Evolutionary conservation across 2,113 vertebrate genomes (phyloP), one percentile per base, ranked within the genome.

Genomic region (Hippocampus abdominalis): DNA sequence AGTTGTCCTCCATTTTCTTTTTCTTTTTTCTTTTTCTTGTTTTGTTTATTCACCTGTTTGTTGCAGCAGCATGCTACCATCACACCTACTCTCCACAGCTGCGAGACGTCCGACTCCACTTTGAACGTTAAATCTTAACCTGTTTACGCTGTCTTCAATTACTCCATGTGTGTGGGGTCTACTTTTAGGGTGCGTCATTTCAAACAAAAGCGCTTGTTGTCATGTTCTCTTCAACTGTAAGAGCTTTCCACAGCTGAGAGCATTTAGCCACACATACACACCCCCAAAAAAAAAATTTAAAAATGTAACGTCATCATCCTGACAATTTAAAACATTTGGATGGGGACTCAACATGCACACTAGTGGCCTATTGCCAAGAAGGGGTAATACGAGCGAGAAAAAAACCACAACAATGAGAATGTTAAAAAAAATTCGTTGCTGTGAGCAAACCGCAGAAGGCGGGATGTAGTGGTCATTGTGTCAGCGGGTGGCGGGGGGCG

Each of bases 221-320:
- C 36, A 1, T 44, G 62, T 32, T 60, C 27, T 2, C 42, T 46
- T 1, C n/a, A 27, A 64, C 13, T 16, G 40, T n/a, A 23, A 3
- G 63, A 25, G 7, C 18, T 71, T 64, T 66, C 39, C 53, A 48
- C 81, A 88, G 84, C 83, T 85, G 78, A 85, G 60, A 83, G 60
- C 68, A 51, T 73, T 90, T 80, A 80, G 63, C 78, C 39, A 64
- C 51, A 5, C 6, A n/a, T 9, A 64, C 27, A 56, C 10, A 7
- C 61, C 25, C n/a, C 13, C 60, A 44, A 72, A 23, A 20, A 60
- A 21, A 16, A 79, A n/a, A n/a, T n/a, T n/a, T n/a, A n/a, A 68
- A 72, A 67, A 68, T 78, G 75, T 20, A 80, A 76, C 73, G 23
- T 64, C 40, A 25, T 64, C 40, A 46, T 64, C 21, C 6, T 64